Conservation (phyloP, 35 echinoderm and acorn worm genomes). For the Hemicentrotus pulcherrimus region DNA sequence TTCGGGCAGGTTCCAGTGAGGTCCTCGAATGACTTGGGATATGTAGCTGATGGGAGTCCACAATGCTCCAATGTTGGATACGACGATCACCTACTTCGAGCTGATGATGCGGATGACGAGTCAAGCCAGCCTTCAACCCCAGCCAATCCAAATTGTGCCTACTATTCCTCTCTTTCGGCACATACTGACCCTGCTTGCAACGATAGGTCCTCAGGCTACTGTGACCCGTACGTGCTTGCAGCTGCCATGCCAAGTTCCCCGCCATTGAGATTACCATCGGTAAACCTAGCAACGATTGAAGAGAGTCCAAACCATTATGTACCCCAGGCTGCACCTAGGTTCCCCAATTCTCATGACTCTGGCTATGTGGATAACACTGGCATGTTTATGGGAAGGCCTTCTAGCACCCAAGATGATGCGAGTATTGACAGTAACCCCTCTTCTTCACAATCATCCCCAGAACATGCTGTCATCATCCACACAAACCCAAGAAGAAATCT, state of each 20-base stretch:
- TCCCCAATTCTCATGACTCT: neutral
- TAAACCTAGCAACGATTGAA: neutral
- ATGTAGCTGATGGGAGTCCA: neutral
- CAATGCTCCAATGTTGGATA: neutral
- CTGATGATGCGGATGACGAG: neutral
- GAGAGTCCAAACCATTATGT: neutral
- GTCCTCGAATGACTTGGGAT: neutral
- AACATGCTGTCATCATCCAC: slow-evolving; percentile 9
- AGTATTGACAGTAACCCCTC: neutral
- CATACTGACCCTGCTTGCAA: neutral
- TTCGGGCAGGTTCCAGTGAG: neutral
- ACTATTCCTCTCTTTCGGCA: neutral
- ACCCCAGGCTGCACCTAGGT: neutral
- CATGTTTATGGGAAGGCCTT: neutral
- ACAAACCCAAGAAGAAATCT: neutral
- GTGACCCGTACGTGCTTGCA: neutral
- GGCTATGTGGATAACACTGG: neutral
- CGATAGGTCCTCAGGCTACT: neutral
- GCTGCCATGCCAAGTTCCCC: neutral
- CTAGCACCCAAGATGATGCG: neutral
- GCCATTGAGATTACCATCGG: neutral
- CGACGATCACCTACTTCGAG: neutral
- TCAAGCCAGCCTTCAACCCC: neutral
- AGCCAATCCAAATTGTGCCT: neutral
- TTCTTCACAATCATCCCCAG: neutral